Base-by-base conservation (phyloP, 2,113 vertebrate genomes). In the Gobio gobio region DNA sequence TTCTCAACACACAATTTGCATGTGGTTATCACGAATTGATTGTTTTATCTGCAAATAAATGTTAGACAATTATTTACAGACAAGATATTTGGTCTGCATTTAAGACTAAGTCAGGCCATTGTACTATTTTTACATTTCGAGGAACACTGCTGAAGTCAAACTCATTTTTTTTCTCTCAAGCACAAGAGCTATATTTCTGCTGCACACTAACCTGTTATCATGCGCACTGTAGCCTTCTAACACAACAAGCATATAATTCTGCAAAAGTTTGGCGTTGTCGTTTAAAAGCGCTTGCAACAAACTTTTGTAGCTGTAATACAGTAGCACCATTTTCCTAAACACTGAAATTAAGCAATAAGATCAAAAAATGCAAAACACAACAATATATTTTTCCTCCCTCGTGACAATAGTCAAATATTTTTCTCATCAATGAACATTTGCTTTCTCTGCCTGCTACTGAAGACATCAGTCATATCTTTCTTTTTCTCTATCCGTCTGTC, bases 331-430 rank as follows among this genome's bases (percentile, higher is more conserved):
- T 45, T 63, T 63, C 40, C 29, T 5, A 29, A 76, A 76, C 26
- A 63, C 77, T 63, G 58, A 79, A 78, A 43, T 59, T 1, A 78
- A 45, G 76, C 76, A 24, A 45, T 43, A 22, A 9, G 22, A 16
- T 78, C 22, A 61, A 36, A 43, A 43, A 78, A 78, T 78, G 76
- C 40, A 63, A 61, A 78, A 79, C 77, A 79, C 77, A n/a, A 79
- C 58, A 16, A 24, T 43, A 59, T 45, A 26, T 47, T 1, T 61
- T 5, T 59, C 5, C 51, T 58, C 43, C 43, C 43, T n/a, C n/a
- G 1, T 24, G 43, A 78, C 51, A 58, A 58, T 36, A 7, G 58
- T 56, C 51, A 77, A 75, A 40, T 13, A 22, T 33, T 22, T 16
- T 3, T 33, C 74, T 18, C 16, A 59, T 61, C 54, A 9, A 58